Evolutionary conservation across 2,888 invertebrate genomes (phyloP), one percentile per base, ranked within the genome.

Genomic region (Netelia inedita): DNA sequence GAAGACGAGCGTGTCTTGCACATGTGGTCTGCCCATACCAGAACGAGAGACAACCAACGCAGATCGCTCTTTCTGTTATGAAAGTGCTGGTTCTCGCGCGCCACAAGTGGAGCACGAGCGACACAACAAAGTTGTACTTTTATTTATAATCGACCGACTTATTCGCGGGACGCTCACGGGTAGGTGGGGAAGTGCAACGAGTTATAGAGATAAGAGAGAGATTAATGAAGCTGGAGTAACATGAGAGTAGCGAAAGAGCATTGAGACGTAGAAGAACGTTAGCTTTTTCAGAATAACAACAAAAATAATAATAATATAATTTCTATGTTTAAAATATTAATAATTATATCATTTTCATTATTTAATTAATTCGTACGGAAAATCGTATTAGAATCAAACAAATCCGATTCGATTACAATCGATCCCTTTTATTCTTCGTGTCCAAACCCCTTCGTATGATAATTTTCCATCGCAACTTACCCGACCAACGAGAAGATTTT

Each of bases 131-230:
- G 87, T 90, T 89, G 89, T 88, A 89, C 89, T 89, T 90, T 91
- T 90, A 91, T 89, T 91, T 89, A 90, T 89, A 90, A 89, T 88
- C 90, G 91, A 89, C 90, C 91, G 91, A 90, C 91, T 90, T 91
- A 87, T 86, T 66, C 78, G 74, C 85, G 79, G 71, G 23, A 23
- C 23, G 55, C 46, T 69, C 43, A 14, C 73, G 65, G 16, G 71
- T 57, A 43, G 63, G 61, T 21, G 21, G 50, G 41, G 23, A 53
- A 55, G 2, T n/a, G 16, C 16, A 55, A 55, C n/a, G 55, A 55
- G 55, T 16, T n/a, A 55, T 10, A 46, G 43, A 66, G 65, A 66
- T 16, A 66, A 43, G 43, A 66, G 35, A 28, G 65, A 66, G 43
- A 23, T 23, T 23, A 23, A 23, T 23, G 23, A 43, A 43, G 43